These are phyloP conservation scores for Pseudomyrmex flavicornis DNA, from an alignment of 1,140 invertebrate genomes.

Conservation along the genomic window DNA sequence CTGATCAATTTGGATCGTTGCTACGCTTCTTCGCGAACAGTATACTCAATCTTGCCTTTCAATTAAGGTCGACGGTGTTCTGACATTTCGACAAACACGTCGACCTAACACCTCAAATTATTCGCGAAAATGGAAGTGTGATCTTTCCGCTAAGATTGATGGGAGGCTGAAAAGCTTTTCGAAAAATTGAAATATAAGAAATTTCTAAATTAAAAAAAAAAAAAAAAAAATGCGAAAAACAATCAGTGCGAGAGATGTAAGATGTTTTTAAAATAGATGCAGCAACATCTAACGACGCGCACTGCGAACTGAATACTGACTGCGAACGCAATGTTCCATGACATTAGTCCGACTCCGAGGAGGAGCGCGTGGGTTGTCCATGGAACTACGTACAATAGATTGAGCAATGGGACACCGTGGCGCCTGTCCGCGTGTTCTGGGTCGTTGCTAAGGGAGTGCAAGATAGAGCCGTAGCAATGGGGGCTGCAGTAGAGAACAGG, in stretches of 20 bases:
- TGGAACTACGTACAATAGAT: constrained; percentile 43
- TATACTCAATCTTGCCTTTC: constrained; percentile 35
- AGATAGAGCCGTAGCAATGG: neutral
- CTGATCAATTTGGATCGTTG: constrained; percentile 47
- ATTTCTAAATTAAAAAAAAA: neutral
- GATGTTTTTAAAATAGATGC: neutral
- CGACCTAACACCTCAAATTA: neutral
- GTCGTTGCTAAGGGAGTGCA: constrained; percentile 58
- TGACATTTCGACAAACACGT: neutral
- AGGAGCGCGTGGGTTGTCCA: constrained; percentile 13
- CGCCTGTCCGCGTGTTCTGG: constrained; percentile 54
- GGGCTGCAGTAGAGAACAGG: constrained; percentile 40
- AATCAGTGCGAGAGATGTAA: neutral
- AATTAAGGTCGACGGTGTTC: constrained; percentile 6
- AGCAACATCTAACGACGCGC: neutral
- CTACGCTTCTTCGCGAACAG: constrained; percentile 15
- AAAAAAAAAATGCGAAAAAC: too few relatives aligned
- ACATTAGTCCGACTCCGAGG: constrained; percentile 21
- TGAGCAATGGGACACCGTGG: constrained; percentile 69
- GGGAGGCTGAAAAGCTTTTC: too few relatives aligned
- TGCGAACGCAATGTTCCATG: constrained; percentile 35
- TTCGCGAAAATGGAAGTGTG: neutral
- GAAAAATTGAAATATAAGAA: too few relatives aligned
- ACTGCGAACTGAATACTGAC: constrained; percentile 13
- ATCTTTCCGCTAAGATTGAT: neutral